These are phyloP conservation scores for Ennomos fuscantarius DNA, from an alignment of 2,888 invertebrate genomes.

Conservation along the genomic window DNA sequence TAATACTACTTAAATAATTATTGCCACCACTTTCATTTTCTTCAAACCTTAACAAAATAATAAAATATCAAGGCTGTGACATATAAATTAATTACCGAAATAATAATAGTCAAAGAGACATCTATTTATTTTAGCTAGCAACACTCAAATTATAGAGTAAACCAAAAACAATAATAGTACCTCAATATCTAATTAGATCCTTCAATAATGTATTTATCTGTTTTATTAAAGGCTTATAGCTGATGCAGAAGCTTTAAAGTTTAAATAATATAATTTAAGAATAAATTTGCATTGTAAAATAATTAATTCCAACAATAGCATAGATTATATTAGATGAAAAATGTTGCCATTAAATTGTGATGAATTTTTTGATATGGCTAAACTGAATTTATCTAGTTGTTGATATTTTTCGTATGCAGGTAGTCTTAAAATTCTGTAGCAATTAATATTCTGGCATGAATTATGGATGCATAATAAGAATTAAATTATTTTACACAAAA, in stretches of 20 bases:
- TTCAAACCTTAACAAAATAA: conserved; percentile 16
- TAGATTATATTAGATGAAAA: conserved; percentile 15
- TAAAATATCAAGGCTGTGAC: conserved; percentile 33
- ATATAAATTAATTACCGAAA: conserved; percentile 11
- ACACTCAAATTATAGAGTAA: conserved; percentile 3
- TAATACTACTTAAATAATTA: too few species aligned
- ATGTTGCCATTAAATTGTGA: conserved; percentile 31
- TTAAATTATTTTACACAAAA: conserved; percentile 39
- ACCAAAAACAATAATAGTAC: conserved; percentile 23
- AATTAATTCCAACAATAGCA: conserved; percentile 25
- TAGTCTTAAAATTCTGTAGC: conserved; percentile 12
- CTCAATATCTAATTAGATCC: conserved; percentile 16
- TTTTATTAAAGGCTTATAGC: conserved; percentile 32
- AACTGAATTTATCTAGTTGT: conserved; percentile 25
- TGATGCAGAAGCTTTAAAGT: conserved; percentile 34
- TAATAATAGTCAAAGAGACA: conserved; percentile 6
- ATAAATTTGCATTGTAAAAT: conserved; percentile 25
- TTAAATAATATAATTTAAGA: conserved; percentile 27
- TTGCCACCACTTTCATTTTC: too few species aligned
- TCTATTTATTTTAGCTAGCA: conserved; percentile 26
- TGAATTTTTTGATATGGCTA: conserved; percentile 29
- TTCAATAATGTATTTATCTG: not conserved
- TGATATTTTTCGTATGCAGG: conserved; percentile 14
- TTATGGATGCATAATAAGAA: conserved; percentile 23
- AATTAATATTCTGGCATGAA: conserved; percentile 12